Base-by-base conservation (phyloP, 2,113 vertebrate genomes). In the Onychorhynchus coronatus region DNA sequence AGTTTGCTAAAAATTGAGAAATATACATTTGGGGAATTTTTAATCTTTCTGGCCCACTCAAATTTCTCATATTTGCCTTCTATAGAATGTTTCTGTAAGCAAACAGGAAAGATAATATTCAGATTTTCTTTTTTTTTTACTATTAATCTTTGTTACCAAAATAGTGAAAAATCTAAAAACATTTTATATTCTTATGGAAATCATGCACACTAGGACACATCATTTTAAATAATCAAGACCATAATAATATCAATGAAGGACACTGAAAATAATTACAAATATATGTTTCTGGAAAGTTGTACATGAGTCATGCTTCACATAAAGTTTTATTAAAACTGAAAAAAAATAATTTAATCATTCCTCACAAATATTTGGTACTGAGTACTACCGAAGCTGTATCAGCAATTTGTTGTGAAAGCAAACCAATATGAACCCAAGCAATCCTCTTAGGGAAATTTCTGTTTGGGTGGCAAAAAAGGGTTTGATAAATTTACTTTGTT, bases 371-470 rank as follows among this genome's bases (percentile, higher is more conserved):
- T 62, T 94, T 39, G 37, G 28, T 49, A 33, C 35, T 44, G 63
- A 90, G 41, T 18, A 10, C 14, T 66, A 50, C 31, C 66, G 47
- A 77, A 67, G 46, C 47, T 77, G 31, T 31, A 62, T 88, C 76
- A 94, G 72, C 67, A 58, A 70, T 90, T 91, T 84, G 35, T 78
- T 56, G 24, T 8, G 3, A 88, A 94, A 95, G 82, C 25, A 93
- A 94, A 73, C 59, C 55, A 84, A 15, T 33, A 41, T 19, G 9
- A 88, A 75, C 20, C 37, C 17, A 74, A 50, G 56, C 81, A 93
- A 93, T 88, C 75, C 44, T 86, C 85, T 71, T 72, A 86, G 28
- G 55, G 28, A 85, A 74, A 86, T 83, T 92, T 93, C 55, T 85
- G 33, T 88, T 86, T 56, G 47, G 8, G 37, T 81, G 39, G 65